A percentile compares a stretch with the other conserved stretches of the same genome.
Evolutionary conservation across 2,113 vertebrate species (phyloP).

Genomic region (Eulemur rufifrons): DNA sequence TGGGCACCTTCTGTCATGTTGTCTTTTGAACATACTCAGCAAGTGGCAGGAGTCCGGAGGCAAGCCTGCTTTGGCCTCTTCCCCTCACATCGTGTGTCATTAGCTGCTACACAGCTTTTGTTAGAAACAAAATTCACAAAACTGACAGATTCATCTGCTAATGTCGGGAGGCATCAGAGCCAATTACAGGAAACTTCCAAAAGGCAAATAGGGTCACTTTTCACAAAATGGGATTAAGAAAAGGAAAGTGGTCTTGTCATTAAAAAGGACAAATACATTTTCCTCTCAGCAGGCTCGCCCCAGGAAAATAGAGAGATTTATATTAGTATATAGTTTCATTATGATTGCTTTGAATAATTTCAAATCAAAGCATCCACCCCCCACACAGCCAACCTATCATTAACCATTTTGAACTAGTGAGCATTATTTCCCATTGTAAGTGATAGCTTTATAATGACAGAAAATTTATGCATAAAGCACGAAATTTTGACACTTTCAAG

Average conservation of each 20-base stretch:
- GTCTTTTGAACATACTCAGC: neutral
- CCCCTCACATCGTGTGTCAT: constrained; percentile 47
- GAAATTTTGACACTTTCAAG: neutral
- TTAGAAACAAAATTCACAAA: constrained; percentile 48
- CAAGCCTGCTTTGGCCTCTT: constrained; percentile 1
- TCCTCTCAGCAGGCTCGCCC: neutral
- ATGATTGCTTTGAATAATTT: constrained; percentile 57
- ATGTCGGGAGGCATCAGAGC: constrained; percentile 33
- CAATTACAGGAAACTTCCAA: constrained; percentile 39
- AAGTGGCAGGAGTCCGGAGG: constrained; percentile 41
- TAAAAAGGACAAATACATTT: constrained; percentile 63
- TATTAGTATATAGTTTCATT: constrained; percentile 47
- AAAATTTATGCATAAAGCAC: neutral
- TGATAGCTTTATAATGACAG: neutral
- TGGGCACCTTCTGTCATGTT: constrained; percentile 54
- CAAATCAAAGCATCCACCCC: constrained; percentile 12
- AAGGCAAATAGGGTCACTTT: constrained; percentile 50
- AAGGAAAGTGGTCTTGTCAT: constrained; percentile 40
- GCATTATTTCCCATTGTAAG: neutral
- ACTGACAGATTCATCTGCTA: constrained; percentile 65
- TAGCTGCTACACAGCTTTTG: constrained; percentile 34
- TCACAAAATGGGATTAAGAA: constrained; percentile 45
- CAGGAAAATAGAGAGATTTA: constrained; percentile 10
- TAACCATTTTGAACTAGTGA: constrained; percentile 35
- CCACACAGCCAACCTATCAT: neutral